Evolutionary conservation across 1,140 invertebrate genomes (phyloP).

Genomic region (Calliphora vicina): DNA sequence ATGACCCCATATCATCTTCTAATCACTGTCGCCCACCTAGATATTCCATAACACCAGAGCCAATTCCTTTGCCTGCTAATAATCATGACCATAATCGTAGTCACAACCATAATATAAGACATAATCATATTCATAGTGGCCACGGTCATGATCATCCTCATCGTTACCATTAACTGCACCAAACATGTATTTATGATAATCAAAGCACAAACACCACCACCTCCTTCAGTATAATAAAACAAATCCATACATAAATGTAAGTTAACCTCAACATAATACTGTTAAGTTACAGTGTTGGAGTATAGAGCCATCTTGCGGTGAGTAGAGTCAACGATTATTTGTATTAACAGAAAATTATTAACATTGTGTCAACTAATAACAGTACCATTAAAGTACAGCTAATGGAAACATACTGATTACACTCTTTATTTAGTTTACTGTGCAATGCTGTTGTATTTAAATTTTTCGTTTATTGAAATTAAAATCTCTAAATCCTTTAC

Average conservation of each 20-base stretch:
- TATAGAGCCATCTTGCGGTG: slow-evolving; percentile 1
- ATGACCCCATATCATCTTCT: slow-evolving; percentile 56
- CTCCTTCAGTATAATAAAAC: background rate
- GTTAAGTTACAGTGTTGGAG: background rate
- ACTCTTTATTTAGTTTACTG: no score
- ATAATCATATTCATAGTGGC: slow-evolving; percentile 18
- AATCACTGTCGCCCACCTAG: slow-evolving; percentile 56
- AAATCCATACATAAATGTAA: background rate
- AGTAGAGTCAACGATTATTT: background rate
- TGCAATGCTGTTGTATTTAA: no score
- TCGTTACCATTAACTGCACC: slow-evolving; percentile 1
- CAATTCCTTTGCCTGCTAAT: background rate
- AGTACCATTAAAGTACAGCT: no score
- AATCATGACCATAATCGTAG: slow-evolving; percentile 25
- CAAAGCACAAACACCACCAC: background rate
- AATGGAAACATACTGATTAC: no score
- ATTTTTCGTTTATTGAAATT: no score
- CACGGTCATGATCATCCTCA: slow-evolving; percentile 18
- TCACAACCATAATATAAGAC: slow-evolving; percentile 53
- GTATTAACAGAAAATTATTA: background rate
- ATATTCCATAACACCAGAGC: slow-evolving; percentile 35
- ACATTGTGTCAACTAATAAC: no score
- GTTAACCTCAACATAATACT: background rate
- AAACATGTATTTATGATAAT: background rate
- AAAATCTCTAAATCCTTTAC: no score